Conservation (phyloP, 2,797 vertebrate species). For the Pterois miles region DNA sequence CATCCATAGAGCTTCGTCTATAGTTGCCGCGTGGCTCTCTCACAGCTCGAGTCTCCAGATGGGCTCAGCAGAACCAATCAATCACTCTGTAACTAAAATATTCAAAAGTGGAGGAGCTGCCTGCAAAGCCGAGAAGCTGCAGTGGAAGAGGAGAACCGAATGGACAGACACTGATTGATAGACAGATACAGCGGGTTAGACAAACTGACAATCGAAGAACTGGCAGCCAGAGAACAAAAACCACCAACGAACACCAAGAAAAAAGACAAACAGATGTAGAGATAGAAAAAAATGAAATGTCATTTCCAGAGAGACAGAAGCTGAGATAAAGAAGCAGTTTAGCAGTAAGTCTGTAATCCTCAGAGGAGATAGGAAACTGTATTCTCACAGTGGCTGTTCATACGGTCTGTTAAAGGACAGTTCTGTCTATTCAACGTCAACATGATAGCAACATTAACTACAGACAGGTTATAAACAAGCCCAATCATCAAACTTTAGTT, state of each 20-base stretch:
- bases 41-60: slow-evolving; percentile 47
- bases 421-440: no score
- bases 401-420: neutral
- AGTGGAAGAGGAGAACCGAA: slow-evolving; percentile 6
- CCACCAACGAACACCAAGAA: neutral
- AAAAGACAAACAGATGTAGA: slow-evolving; percentile 34
- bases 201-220: slow-evolving; percentile 3
- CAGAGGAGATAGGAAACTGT: slow-evolving; percentile 6
- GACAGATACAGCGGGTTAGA: neutral
- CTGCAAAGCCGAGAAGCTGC: slow-evolving; percentile 24
- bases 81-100: slow-evolving; percentile 50
- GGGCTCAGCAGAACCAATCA: slow-evolving; percentile 64
- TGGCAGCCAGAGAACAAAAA: slow-evolving; percentile 17
- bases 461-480: no score
- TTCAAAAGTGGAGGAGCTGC: slow-evolving; percentile 32
- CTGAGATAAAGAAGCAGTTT: slow-evolving; percentile 52
- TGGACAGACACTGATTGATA: slow-evolving; percentile 15
- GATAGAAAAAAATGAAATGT: slow-evolving; percentile 30
- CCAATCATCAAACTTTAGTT: no score
- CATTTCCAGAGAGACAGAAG: slow-evolving; percentile 33
- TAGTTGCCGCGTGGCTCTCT: slow-evolving; percentile 9
- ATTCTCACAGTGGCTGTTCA: neutral
- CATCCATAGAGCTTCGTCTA: neutral
- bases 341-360: slow-evolving; percentile 33
- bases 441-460: no score